These are phyloP conservation scores for Neostethus bicornis DNA, from an alignment of 2,797 vertebrate genomes.

Conservation along the genomic window DNA sequence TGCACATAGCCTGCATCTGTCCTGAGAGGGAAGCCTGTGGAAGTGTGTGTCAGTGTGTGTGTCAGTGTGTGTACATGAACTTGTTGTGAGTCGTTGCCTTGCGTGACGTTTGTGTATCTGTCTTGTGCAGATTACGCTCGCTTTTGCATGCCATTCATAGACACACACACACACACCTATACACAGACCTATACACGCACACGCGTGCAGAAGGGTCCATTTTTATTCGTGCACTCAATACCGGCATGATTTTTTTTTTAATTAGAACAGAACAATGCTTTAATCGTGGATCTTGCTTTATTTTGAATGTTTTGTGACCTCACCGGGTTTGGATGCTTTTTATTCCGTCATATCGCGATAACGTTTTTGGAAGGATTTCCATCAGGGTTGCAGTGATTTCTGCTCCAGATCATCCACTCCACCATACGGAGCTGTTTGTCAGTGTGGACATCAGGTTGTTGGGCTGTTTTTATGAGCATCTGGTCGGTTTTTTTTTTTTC, in stretches of 20 bases:
- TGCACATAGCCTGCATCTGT: slow-evolving; percentile 58
- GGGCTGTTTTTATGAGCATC: neutral
- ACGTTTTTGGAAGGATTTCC: slow-evolving; percentile 17
- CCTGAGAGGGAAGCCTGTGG: slow-evolving; percentile 44
- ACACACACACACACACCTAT: slow-evolving; percentile 18
- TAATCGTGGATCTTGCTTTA: slow-evolving; percentile 4
- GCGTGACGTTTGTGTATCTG: slow-evolving; percentile 33
- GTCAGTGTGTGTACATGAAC: slow-evolving; percentile 54
- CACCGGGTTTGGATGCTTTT: slow-evolving; percentile 53
- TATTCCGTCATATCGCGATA: slow-evolving; percentile 57
- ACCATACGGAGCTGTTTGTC: slow-evolving; percentile 32
- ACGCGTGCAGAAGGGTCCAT: slow-evolving; percentile 53
- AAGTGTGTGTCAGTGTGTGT: slow-evolving; percentile 17
- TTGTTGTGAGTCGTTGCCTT: slow-evolving; percentile 53
- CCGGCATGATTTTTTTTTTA: slow-evolving; percentile 22
- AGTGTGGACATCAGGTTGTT: slow-evolving; percentile 25
- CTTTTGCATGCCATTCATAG: slow-evolving; percentile 23
- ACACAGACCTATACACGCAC: slow-evolving; percentile 2
- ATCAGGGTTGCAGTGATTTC: slow-evolving; percentile 30
- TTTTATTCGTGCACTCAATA: slow-evolving; percentile 49
- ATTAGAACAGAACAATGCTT: slow-evolving; percentile 35
- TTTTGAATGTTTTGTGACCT: slow-evolving; percentile 53
- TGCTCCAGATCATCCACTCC: slow-evolving; percentile 26
- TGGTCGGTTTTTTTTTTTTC: neutral
- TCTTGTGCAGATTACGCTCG: slow-evolving; percentile 26